These are phyloP conservation scores for Troides helena DNA, from an alignment of 2,888 invertebrate genomes.

Conservation along the genomic window DNA sequence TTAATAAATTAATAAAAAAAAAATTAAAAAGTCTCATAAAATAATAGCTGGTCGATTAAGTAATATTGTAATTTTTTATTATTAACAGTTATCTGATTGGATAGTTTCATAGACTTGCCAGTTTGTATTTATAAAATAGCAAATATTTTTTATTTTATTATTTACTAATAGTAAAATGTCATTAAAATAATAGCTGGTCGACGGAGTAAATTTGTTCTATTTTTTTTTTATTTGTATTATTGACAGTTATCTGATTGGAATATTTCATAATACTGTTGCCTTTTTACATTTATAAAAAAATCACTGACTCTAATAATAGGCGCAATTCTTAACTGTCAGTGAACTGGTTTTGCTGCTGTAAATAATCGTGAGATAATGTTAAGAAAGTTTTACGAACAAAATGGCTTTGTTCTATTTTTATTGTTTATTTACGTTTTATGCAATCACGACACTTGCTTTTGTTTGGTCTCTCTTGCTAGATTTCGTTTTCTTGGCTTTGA, in stretches of 20 bases:
- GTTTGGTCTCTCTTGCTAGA: not conserved
- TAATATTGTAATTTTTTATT: no score
- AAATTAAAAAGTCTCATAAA: no score
- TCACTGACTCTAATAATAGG: not conserved
- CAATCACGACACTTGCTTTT: not conserved
- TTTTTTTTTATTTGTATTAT: no score
- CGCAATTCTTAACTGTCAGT: conserved; percentile 2
- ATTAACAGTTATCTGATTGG: no score
- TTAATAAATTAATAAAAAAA: no score
- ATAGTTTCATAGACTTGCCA: no score
- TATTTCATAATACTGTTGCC: not conserved
- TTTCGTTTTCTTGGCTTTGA: not conserved
- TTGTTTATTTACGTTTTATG: conserved; percentile 15
- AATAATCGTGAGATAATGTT: conserved; percentile 18
- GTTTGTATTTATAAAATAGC: no score
- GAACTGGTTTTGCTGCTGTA: not conserved
- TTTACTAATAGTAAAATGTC: no score
- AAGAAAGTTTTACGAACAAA: conserved; percentile 15
- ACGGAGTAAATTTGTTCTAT: no score
- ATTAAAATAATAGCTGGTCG: no score
- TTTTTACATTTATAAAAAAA: not conserved
- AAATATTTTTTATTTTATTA: no score
- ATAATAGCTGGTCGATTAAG: no score
- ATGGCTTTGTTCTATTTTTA: conserved; percentile 20
- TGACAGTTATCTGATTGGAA: not conserved